These are phyloP conservation scores for Delia radicum DNA, from an alignment of 1,140 invertebrate genomes.

Conservation along the genomic window DNA sequence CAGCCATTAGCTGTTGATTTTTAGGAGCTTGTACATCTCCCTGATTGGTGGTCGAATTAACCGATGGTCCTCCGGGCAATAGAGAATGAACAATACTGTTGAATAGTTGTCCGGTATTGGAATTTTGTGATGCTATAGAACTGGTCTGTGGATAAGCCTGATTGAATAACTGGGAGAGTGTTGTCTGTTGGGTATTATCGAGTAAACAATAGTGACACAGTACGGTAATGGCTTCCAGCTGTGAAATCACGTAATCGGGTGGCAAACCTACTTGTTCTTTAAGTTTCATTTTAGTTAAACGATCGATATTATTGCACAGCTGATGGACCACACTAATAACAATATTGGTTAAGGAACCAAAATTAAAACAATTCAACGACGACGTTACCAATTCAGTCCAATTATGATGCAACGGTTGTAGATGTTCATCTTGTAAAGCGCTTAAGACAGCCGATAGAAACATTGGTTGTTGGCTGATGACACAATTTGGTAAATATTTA, in stretches of 20 bases:
- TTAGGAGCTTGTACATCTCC: slow-evolving; percentile 34
- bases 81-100: slow-evolving; percentile 82
- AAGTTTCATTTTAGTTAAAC: slow-evolving; percentile 51
- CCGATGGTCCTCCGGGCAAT: slow-evolving; percentile 56
- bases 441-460: slow-evolving; percentile 80
- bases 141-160: slow-evolving; percentile 60
- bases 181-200: slow-evolving; percentile 67
- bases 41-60: slow-evolving; percentile 54
- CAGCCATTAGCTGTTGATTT: slow-evolving; percentile 56
- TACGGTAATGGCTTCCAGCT: slow-evolving; percentile 80
- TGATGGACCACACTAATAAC: slow-evolving; percentile 79
- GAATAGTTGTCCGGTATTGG: slow-evolving; percentile 73
- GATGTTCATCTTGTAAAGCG: slow-evolving; percentile 69
- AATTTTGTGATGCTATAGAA: slow-evolving; percentile 54
- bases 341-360: slow-evolving; percentile 73
- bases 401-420: slow-evolving; percentile 74
- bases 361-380: slow-evolving; percentile 69
- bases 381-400: slow-evolving; percentile 80
- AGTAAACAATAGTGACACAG: slow-evolving; percentile 84
- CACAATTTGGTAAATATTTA: slow-evolving; percentile 66
- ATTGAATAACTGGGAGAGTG: slow-evolving; percentile 64
- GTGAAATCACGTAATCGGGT: slow-evolving; percentile 78
- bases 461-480: slow-evolving; percentile 81
- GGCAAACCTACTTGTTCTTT: slow-evolving; percentile 57
- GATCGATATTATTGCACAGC: slow-evolving; percentile 81